A percentile compares a stretch with the other conserved stretches of the same genome.
Conservation (phyloP, 2,113 vertebrate species). For the Sapajus apella region DNA sequence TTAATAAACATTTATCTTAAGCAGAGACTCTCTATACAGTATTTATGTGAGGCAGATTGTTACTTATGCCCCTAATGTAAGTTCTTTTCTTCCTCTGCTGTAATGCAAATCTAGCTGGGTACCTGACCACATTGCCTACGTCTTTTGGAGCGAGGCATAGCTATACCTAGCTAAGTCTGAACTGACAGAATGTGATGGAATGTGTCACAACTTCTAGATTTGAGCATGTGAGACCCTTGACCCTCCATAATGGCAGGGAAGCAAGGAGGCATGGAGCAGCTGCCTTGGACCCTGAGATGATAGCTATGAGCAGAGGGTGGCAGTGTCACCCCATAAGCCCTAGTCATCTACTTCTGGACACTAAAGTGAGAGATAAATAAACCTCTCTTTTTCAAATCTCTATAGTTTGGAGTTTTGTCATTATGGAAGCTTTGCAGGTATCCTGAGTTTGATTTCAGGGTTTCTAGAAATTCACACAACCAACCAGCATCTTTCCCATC, state of each 20-base stretch:
- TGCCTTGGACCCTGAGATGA: background rate
- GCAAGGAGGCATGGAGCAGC: background rate
- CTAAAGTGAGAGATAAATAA: background rate
- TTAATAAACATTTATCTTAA: background rate
- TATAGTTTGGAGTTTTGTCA: background rate
- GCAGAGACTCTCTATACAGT: background rate
- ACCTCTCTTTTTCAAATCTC: background rate
- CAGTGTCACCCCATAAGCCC: background rate
- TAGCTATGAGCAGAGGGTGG: background rate
- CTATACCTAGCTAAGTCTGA: background rate
- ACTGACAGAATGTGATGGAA: background rate
- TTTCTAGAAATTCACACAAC: background rate
- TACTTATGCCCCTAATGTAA: background rate
- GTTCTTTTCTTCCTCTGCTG: background rate
- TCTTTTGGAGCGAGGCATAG: background rate
- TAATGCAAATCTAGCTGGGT: background rate
- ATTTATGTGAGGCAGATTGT: background rate
- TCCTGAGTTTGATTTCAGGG: background rate
- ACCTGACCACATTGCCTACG: background rate
- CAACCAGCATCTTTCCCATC: background rate
- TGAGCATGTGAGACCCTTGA: rapidly evolving
- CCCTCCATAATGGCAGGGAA: background rate
- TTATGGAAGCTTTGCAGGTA: background rate
- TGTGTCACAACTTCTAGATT: background rate
- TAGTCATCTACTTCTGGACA: background rate